phyloP scores from a whole-genome alignment of 2,888 invertebrate species.

The Lasioglossum malachurum region DNA sequence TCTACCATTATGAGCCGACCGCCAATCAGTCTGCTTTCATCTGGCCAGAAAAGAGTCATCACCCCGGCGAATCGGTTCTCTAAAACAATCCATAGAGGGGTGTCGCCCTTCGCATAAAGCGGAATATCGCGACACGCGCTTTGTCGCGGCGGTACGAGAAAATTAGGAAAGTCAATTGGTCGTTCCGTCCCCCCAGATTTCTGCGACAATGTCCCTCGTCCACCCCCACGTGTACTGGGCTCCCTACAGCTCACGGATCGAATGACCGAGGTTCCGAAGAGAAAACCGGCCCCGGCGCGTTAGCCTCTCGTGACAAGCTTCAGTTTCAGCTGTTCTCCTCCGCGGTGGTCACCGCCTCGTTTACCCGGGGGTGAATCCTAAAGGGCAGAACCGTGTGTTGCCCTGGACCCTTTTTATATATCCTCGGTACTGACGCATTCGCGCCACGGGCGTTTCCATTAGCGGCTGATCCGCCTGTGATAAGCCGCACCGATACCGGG shows the following conservation, averaged over 20 bases:
- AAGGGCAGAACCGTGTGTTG: neutral
- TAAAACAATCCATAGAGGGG: constrained; percentile 20
- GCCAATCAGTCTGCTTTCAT: constrained; percentile 25
- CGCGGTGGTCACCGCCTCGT: constrained; percentile 35
- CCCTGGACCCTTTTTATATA: constrained; percentile 70
- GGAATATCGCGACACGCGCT: constrained; percentile 26
- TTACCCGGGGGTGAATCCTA: constrained; percentile 8
- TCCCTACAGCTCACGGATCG: constrained; percentile 59
- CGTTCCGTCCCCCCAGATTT: constrained; percentile 36
- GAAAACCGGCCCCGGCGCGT: constrained; percentile 40
- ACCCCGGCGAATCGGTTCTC: constrained; percentile 4
- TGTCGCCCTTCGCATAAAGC: neutral
- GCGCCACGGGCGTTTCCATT: constrained; percentile 75
- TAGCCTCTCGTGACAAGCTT: constrained; percentile 72
- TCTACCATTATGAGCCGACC: constrained; percentile 17
- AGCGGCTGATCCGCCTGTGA: constrained; percentile 77
- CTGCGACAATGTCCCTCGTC: constrained; percentile 55
- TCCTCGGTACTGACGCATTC: constrained; percentile 66
- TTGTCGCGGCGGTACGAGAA: constrained; percentile 28
- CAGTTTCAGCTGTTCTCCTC: constrained; percentile 70
- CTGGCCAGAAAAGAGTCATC: constrained; percentile 2
- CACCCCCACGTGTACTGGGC: constrained; percentile 19
- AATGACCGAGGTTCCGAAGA: constrained; percentile 54
- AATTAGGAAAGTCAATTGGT: constrained; percentile 71
- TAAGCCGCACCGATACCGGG: constrained; percentile 79